Evolutionary conservation across 2,797 vertebrate species (phyloP).

Genomic region (Podarcis lilfordi): DNA sequence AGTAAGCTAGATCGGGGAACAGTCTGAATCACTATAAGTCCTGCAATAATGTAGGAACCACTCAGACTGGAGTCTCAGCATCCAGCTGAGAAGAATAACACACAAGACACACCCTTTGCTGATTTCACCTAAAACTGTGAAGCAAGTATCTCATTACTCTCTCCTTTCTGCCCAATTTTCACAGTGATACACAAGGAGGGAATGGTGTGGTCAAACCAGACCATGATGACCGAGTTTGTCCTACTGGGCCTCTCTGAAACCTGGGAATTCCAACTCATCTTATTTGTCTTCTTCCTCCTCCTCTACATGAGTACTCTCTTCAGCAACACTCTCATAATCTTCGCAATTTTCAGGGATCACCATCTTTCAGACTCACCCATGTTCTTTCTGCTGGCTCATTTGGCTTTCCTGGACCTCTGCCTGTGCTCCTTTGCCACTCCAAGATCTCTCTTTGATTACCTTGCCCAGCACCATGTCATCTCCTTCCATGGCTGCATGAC

Average conservation of each 20-base stretch:
- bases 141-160: neutral
- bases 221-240: constrained; percentile 60
- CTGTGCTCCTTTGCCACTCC: constrained; percentile 61
- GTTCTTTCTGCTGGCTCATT: constrained; percentile 59
- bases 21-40: too few relatives aligned
- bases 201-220: constrained; percentile 49
- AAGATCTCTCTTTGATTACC: constrained; percentile 55
- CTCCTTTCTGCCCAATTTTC: neutral
- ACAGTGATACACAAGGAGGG: neutral
- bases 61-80: neutral
- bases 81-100: neutral
- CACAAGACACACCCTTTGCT: neutral
- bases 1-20: too few relatives aligned
- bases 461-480: constrained; percentile 54
- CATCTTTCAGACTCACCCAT: constrained; percentile 42
- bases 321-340: constrained; percentile 56
- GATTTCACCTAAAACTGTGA: neutral
- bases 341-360: constrained; percentile 34
- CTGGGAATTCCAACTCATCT: constrained; percentile 49
- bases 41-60: neutral
- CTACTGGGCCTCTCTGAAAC: constrained; percentile 57
- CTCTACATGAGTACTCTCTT: constrained; percentile 48
- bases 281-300: constrained; percentile 47
- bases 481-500: constrained; percentile 58
- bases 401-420: constrained; percentile 61